phyloP scores from a whole-genome alignment of 2,113 vertebrate species.

The Brachyistius frenatus region DNA sequence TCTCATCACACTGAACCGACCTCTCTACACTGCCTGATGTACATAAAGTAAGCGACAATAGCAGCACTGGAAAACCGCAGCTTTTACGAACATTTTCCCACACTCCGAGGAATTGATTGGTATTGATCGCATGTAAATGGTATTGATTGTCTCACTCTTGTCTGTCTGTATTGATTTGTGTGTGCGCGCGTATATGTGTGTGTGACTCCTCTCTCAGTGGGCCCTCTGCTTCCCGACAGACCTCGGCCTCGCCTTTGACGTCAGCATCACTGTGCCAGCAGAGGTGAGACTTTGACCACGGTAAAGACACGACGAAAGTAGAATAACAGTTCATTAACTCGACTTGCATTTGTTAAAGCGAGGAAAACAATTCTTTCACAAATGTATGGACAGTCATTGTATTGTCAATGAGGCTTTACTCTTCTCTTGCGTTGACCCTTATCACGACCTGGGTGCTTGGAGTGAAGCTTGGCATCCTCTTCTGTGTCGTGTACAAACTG shows the following conservation, averaged over 20 bases:
- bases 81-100: constrained; percentile 58
- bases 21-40: not conserved
- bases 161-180: constrained; percentile 33
- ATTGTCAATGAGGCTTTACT: no score
- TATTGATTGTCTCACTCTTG: constrained; percentile 54
- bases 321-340: not conserved
- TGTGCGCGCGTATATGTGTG: not conserved
- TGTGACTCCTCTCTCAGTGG: not conserved
- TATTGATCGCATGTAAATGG: constrained; percentile 73
- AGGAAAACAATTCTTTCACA: no score
- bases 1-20: not conserved
- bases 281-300: not conserved
- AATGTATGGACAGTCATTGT: no score
- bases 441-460: no score
- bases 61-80: not conserved
- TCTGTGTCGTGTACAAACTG: no score
- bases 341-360: no score
- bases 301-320: not conserved
- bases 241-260: fast-evolving
- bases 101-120: constrained; percentile 60
- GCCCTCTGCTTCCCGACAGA: not conserved
- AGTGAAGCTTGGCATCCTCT: no score
- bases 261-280: not conserved
- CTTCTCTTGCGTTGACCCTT: no score
- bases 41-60: not conserved